Base-by-base conservation (phyloP, 2,888 invertebrate genomes). In the Troides helena region DNA sequence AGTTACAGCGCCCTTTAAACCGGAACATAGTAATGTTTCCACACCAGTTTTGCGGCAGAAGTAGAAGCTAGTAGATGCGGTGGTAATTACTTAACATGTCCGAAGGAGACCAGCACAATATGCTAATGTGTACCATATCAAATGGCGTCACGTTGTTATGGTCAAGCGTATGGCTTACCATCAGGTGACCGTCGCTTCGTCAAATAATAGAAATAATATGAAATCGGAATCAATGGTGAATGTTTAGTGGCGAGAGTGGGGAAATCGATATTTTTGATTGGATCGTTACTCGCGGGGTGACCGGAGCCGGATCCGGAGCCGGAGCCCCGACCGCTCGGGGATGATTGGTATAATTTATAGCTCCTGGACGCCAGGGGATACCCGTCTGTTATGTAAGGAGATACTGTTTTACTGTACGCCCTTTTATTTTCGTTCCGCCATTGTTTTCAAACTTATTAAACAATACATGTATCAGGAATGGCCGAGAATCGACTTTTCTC, bases 211-310 rank as follows among this genome's bases (percentile, higher is more conserved):
- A 50, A 50, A 50, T 17, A 50, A 50, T 17, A 18, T 50, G 14
- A 50, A 5, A 18, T 50, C 14, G 14, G 50, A 50, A 50, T 17
- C 17, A 18, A 50, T 50, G 50, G 18, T 14, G 2, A 18, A 18
- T 57, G 21, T 57, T 57, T 10, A 57, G 53, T 18, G 53, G 6
- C 17, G 53, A 17, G 21, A 50, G 21, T 61, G 43, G 61, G 8
- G 30, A 53, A 65, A 57, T 69, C 62, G 65, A 69, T 65, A 69
- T 65, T 57, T 65, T 21, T 69, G 69, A 69, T 69, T 69, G 62
- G 62, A 57, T 69, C 69, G 69, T 62, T 62, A 69, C 65, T n/a
- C 65, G 57, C 46, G 58, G 68, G 62, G 62, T 36, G 68, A 58
- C 62, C 57, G 68, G 58, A 53, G 68, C 57, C 68, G 62, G 30